Conservation (phyloP, 2,888 invertebrate species). For the Caenorhabditis wallacei region DNA sequence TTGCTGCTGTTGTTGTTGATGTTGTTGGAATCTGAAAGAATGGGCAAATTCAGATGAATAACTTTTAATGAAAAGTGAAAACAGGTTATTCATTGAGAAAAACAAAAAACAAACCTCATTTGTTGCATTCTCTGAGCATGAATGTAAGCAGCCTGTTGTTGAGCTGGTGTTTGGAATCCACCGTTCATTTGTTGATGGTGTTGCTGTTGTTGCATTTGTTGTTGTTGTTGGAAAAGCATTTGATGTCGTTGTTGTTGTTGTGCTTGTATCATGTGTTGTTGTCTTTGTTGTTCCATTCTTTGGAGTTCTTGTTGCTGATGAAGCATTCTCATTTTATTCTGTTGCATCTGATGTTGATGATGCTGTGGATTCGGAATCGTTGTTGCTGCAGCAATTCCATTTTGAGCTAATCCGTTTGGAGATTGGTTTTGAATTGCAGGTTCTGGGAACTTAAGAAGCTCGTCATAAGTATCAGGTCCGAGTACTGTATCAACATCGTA, state of each 20-base stretch:
- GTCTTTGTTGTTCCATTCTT: conserved; percentile 26
- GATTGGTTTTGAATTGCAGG: neutral
- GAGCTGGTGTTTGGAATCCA: conserved; percentile 13
- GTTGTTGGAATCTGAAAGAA: conserved; percentile 26
- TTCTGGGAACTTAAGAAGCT: conserved; percentile 17
- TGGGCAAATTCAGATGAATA: no score
- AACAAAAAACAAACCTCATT: conserved; percentile 20
- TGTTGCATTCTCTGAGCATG: conserved; percentile 58
- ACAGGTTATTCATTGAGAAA: neutral
- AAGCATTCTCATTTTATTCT: conserved; percentile 28
- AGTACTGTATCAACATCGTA: conserved; percentile 18
- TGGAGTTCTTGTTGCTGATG: conserved; percentile 36
- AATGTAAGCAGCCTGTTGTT: conserved; percentile 38
- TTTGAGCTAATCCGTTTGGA: neutral
- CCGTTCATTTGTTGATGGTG: conserved; percentile 47
- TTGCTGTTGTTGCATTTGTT: conserved; percentile 36
- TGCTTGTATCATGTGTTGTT: conserved; percentile 31
- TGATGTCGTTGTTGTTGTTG: conserved; percentile 37
- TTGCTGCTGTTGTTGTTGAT: conserved; percentile 42
- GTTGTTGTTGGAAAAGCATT: conserved; percentile 33
- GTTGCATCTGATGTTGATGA: conserved; percentile 13
- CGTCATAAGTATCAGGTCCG: conserved; percentile 24
- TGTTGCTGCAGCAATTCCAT: conserved; percentile 23
- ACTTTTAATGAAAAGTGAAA: no score
- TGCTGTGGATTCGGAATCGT: conserved; percentile 7